phyloP scores from a whole-genome alignment of 1,140 invertebrate species.

The Hyphantria cunea region DNA sequence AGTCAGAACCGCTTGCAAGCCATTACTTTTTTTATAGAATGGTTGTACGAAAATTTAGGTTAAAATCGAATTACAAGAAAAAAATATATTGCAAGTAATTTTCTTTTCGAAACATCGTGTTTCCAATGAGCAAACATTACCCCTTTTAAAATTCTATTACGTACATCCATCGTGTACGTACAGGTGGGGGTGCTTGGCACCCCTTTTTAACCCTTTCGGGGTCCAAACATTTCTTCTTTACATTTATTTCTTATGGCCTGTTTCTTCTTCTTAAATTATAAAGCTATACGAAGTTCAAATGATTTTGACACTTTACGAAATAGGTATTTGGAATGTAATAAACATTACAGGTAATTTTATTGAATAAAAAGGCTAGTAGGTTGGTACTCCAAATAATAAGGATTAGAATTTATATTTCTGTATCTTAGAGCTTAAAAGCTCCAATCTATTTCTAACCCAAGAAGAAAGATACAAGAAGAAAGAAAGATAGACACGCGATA shows the following conservation, averaged over 20 bases:
- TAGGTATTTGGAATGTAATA: not conserved
- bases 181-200: constrained; percentile 65
- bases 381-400: too few relatives aligned
- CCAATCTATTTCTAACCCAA: too few relatives aligned
- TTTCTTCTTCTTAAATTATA: constrained; percentile 82
- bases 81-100: not conserved
- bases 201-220: constrained; percentile 73
- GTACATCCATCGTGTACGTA: constrained; percentile 40
- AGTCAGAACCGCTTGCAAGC: too few relatives aligned
- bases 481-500: too few relatives aligned
- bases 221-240: constrained; percentile 78
- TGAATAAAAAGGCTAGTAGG: too few relatives aligned
- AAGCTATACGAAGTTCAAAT: constrained; percentile 52
- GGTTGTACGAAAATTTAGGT: too few relatives aligned
- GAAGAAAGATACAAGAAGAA: too few relatives aligned
- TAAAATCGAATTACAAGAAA: constrained; percentile 1
- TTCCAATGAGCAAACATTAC: constrained; percentile 35
- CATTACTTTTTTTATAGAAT: too few relatives aligned
- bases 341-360: too few relatives aligned
- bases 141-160: constrained; percentile 36
- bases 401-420: too few relatives aligned
- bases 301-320: constrained; percentile 64
- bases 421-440: too few relatives aligned
- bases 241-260: constrained; percentile 82
- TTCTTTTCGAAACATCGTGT: constrained; percentile 7